Conservation (phyloP, 1,140 invertebrate species). For the Ectropis grisescens region DNA sequence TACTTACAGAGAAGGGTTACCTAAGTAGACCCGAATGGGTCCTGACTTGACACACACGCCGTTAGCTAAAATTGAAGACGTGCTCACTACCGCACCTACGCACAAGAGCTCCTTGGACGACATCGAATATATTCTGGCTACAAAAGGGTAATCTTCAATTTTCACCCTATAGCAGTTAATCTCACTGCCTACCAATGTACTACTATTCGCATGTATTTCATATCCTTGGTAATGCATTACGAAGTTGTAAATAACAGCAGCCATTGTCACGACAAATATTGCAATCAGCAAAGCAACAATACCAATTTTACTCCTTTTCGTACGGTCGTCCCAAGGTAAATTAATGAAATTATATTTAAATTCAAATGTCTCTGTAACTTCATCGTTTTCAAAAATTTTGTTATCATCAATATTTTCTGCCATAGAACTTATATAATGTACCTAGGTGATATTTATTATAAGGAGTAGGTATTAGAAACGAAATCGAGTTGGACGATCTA, state of each 20-base stretch:
- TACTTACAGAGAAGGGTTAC: too few relatives aligned
- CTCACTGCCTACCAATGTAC: slow-evolving; percentile 13
- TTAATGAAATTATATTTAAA: slow-evolving; percentile 44
- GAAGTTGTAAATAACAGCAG: slow-evolving; percentile 34
- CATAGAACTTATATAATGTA: slow-evolving; percentile 16
- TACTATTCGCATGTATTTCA: slow-evolving; percentile 3
- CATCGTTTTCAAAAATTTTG: slow-evolving; percentile 21
- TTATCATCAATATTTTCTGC: slow-evolving; percentile 29
- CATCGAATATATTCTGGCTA: slow-evolving; percentile 43
- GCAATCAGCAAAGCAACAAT: slow-evolving; percentile 27
- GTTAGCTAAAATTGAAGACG: slow-evolving; percentile 30
- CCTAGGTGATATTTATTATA: too few relatives aligned
- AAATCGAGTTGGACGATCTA: too few relatives aligned
- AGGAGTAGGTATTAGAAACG: too few relatives aligned
- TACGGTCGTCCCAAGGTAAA: slow-evolving; percentile 47
- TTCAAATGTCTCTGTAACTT: slow-evolving; percentile 17
- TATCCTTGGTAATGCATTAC: slow-evolving; percentile 34
- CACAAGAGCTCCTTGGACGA: slow-evolving; percentile 37
- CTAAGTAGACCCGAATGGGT: slow-evolving; percentile 26
- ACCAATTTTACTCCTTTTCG: slow-evolving; percentile 36
- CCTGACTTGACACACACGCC: slow-evolving; percentile 38
- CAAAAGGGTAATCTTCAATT: slow-evolving; percentile 33
- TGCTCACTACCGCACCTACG: slow-evolving; percentile 37
- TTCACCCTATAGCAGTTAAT: slow-evolving; percentile 38
- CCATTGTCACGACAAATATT: slow-evolving; percentile 35